Evolutionary conservation across 2,113 vertebrate species (phyloP), one percentile per base, ranked within the genome.

Genomic region (Hiodon alosoides): DNA sequence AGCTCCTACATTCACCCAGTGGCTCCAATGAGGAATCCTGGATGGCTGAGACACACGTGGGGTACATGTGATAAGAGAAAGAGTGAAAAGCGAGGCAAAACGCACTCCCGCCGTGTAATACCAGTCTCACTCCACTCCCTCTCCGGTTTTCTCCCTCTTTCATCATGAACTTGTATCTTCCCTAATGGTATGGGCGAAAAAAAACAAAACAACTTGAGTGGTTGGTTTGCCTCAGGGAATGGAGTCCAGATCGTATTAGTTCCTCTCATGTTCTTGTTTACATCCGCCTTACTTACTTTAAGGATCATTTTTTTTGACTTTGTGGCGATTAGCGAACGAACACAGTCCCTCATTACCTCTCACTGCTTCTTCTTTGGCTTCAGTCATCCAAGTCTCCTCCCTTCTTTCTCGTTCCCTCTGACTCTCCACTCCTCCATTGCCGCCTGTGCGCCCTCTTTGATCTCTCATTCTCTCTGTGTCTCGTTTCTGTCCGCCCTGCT

Each of bases 211-310:
- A 10, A 16, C 13, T 17, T 66, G 64, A 11, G 64, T 46, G 1
- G 16, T 48, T 11, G 46, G 64, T 48, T 13, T 17, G 46, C 46
- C 64, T 3, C 9, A 47, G 64, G 46, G 46, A 8, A 11, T 46
- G 46, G 5, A 47, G 8, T 66, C 48, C 64, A 48, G 64, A 66
- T 14, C 54, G 69, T 83, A 84, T 85, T 80, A 82, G 80, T 84
- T 86, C 80, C 80, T 85, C 73, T 67, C 8, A 58, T 58, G 58
- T 47, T 72, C 16, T 48, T 69, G 58, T 69, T 71, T 17, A 77
- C 4, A 54, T 13, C n/a, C 13, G 10, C 13, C 31, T 31, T 31
- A 31, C 31, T 31, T 31, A 31, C 31, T 31, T 31, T 31, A 31
- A 31, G 31, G 31, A 31, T 31, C 0, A 31, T 31, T 31, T 31